Evolutionary conservation across 2,888 invertebrate species (phyloP).

Genomic region (Cataglyphis albicans): DNA sequence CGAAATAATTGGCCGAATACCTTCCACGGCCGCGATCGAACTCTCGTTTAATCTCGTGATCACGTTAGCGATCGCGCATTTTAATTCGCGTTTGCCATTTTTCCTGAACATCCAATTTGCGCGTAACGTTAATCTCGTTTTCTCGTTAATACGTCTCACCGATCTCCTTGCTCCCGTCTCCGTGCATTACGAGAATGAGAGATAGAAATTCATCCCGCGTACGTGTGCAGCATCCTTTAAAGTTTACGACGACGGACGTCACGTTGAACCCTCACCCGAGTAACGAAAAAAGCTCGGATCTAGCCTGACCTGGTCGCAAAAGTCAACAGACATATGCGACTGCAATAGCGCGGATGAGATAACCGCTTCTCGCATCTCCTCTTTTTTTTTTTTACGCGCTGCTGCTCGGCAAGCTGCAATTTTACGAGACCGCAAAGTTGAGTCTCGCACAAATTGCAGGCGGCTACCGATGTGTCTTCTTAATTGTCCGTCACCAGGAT

Average conservation of each 20-base stretch:
- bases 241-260: conserved; percentile 64
- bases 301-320: conserved; percentile 20
- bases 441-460: neutral
- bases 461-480: neutral
- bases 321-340: conserved; percentile 24
- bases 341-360: conserved; percentile 51
- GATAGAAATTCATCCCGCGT: conserved; percentile 60
- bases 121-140: conserved; percentile 63
- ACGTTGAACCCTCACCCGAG: conserved; percentile 45
- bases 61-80: conserved; percentile 52
- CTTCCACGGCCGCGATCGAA: conserved; percentile 43
- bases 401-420: conserved; percentile 24
- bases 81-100: conserved; percentile 52
- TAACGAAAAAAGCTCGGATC: conserved; percentile 28
- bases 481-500: conserved; percentile 32
- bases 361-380: neutral
- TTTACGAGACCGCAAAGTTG: neutral
- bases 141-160: conserved; percentile 52
- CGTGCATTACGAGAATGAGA: conserved; percentile 24
- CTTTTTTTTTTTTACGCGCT: conserved; percentile 37
- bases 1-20: conserved; percentile 53
- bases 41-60: conserved; percentile 52
- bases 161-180: neutral
- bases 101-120: conserved; percentile 50
- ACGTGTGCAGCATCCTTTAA: conserved; percentile 69